These are phyloP conservation scores for Acleris cristana DNA, from an alignment of 2,888 invertebrate genomes.

Conservation along the genomic window DNA sequence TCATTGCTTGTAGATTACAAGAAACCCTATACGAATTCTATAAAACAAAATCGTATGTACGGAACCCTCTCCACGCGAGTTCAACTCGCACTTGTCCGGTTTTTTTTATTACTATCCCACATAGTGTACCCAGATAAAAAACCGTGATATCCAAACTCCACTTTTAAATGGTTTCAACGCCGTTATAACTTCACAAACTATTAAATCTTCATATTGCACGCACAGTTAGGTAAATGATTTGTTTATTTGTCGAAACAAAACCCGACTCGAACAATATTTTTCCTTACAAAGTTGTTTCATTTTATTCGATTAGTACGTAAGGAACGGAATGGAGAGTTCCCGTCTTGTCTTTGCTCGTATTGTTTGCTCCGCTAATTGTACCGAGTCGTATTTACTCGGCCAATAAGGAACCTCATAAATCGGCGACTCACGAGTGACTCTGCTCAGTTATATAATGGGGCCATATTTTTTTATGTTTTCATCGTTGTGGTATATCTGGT, in stretches of 20 bases:
- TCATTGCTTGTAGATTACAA: no score
- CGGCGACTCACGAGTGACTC: conserved; percentile 55
- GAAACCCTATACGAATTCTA: no score
- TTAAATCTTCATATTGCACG: neutral
- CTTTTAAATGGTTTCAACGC: no score
- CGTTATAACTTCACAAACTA: neutral
- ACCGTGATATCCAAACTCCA: no score
- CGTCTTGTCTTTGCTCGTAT: conserved; percentile 52
- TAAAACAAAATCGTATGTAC: no score
- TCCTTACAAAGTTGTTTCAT: conserved; percentile 38
- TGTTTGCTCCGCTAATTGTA: conserved; percentile 61
- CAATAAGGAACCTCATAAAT: conserved; percentile 60
- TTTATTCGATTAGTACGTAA: conserved; percentile 51
- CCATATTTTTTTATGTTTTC: no score
- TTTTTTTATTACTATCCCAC: no score
- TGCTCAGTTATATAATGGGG: conserved; percentile 44
- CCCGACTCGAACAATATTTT: conserved; percentile 34
- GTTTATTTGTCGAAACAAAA: conserved; percentile 3
- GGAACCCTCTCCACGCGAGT: no score
- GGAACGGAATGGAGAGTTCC: conserved; percentile 52
- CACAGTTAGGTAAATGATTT: neutral
- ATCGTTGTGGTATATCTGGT: no score
- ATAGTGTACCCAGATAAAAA: no score
- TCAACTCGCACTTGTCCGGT: no score
- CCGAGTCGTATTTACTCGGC: conserved; percentile 55